These are phyloP conservation scores for Nomada hirtipes DNA, from an alignment of 2,888 invertebrate species.

Conservation along the genomic window DNA sequence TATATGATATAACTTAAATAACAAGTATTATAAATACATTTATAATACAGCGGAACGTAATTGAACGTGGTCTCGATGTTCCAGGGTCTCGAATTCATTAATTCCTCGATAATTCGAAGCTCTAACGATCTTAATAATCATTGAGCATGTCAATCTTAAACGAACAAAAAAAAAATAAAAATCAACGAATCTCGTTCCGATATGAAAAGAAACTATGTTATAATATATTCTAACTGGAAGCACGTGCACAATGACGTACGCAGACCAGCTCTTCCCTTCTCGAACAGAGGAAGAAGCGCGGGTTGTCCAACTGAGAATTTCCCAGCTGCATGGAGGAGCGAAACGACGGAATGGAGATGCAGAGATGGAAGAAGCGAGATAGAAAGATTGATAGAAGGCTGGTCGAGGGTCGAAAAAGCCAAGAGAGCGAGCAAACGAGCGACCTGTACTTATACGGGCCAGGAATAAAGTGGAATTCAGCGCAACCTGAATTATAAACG, in stretches of 20 bases:
- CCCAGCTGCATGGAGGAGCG: background rate
- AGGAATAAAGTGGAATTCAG: slow-evolving; percentile 80
- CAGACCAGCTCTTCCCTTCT: background rate
- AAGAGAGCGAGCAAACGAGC: slow-evolving; percentile 59
- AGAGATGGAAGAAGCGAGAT: slow-evolving; percentile 35
- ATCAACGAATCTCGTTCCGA: background rate
- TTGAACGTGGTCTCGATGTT: too few relatives aligned
- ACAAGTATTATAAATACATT: too few relatives aligned
- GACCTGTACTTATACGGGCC: slow-evolving; percentile 52
- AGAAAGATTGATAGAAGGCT: slow-evolving; percentile 31
- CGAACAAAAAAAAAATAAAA: background rate
- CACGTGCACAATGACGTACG: background rate
- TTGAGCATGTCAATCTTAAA: too few relatives aligned
- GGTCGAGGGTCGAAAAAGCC: slow-evolving; percentile 48
- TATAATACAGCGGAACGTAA: too few relatives aligned
- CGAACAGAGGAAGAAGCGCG: slow-evolving; percentile 1
- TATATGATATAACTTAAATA: too few relatives aligned
- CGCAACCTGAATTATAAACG: slow-evolving; percentile 82
- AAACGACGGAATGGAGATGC: background rate
- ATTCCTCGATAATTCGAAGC: too few relatives aligned
- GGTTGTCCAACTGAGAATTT: background rate
- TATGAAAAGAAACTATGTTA: slow-evolving; percentile 8
- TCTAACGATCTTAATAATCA: too few relatives aligned
- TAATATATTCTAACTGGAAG: background rate
- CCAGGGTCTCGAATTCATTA: too few relatives aligned